Base-by-base conservation (phyloP, 2,113 vertebrate species). In the Zosterops borbonicus region DNA sequence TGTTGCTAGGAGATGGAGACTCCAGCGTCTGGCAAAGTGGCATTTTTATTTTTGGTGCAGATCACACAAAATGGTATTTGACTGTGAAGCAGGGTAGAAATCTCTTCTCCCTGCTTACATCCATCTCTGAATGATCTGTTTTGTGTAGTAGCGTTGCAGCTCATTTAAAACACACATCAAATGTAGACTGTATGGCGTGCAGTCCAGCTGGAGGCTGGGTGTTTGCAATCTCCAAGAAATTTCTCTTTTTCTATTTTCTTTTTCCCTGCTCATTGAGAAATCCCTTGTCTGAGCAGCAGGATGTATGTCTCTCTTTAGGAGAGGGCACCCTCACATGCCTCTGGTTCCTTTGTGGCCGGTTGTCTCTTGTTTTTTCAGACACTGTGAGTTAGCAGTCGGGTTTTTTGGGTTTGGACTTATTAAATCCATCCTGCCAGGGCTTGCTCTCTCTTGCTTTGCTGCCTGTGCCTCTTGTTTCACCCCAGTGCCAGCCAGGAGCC, bases 1-100 rank as follows among this genome's bases (percentile, higher is more conserved):
- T 89, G 92, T 95, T 96, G 95, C 96, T 97, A 96, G 89, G 95
- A 95, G 93, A 97, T 92, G 91, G 77, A 91, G 74, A 69, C 74
- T 91, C 95, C 88, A 7, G 80, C 7, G 71, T 86, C 89, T 96
- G 94, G 69, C 77, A 53, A 91, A 92, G 81, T 28, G 39, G 41
- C 37, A 0, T 56, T 65, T 87, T 91, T 95, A 92, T 92, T 95
- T 95, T 84, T 87, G 91, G 77, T 80, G 42, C 49, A 49, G 87
- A 91, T 91, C 74, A n/a, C 58, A 84, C 23, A 1, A 71, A 94
- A 91, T n/a, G 53, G 47, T 50, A 78, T 94, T 94, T 87, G 86
- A 46, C 69, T 75, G 91, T 15, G 74, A 69, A 62, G 65, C 44
- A 53, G 77, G 21, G n/a, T 55, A 74, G 82, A 81, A 90, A 89